Percentiles rank a stretch among this genome's conserved stretches.
phyloP scores from a whole-genome alignment of 2,113 vertebrate genomes.

The Pelecanus crispus region DNA sequence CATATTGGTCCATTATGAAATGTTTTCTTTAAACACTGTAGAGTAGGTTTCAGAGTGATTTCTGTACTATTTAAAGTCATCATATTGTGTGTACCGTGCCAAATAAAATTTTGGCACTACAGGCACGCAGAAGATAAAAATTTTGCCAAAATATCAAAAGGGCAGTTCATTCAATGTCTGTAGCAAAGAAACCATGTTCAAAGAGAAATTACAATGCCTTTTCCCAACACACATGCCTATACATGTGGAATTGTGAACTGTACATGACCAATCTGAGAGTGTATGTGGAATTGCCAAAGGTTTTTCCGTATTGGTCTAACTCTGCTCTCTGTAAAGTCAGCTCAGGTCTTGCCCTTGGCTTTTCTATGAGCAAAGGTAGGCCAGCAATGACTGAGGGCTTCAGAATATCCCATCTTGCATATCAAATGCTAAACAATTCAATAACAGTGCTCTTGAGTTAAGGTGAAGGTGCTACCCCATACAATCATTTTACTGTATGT shows the following conservation, averaged over 20 bases:
- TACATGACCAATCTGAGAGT: accelerated
- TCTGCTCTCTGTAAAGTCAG: background rate
- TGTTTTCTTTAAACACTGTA: background rate
- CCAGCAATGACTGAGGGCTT: background rate
- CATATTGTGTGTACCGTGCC: background rate
- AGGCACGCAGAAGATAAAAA: background rate
- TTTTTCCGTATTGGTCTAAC: background rate
- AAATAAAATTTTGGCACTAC: background rate
- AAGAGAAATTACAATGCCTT: background rate
- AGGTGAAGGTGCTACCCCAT: slow-evolving; percentile 26
- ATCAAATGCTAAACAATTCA: slow-evolving; percentile 24
- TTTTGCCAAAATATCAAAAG: background rate
- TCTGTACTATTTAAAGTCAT: background rate
- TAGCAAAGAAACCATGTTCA: background rate
- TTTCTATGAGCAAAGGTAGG: background rate
- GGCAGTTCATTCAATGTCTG: background rate
- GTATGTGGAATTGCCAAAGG: background rate
- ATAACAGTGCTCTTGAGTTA: background rate
- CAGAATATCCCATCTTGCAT: background rate
- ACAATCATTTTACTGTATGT: slow-evolving; percentile 1
- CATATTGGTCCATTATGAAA: background rate
- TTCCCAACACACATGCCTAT: background rate
- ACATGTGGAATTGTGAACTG: background rate
- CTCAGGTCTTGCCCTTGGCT: background rate
- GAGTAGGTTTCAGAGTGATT: background rate